Evolutionary conservation across 2,113 vertebrate species (phyloP).

Genomic region (Carettochelys insculpta): DNA sequence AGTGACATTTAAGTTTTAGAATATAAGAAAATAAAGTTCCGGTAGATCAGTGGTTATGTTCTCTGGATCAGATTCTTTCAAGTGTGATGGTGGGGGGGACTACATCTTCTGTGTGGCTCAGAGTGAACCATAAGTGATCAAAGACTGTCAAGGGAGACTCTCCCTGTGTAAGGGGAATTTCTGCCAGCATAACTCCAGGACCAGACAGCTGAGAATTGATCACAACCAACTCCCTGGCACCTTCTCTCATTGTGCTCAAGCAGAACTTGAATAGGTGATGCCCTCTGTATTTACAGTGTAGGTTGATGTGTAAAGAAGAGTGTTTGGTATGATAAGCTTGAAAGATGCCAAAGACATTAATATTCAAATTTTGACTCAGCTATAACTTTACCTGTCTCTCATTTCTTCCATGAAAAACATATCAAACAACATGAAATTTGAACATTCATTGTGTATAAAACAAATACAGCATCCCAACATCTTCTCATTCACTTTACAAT

Average conservation of each 20-base stretch:
- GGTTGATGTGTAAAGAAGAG: background rate
- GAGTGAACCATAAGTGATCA: conserved; percentile 46
- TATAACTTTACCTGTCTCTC: background rate
- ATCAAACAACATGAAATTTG: background rate
- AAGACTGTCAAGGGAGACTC: conserved; percentile 31
- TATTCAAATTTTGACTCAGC: background rate
- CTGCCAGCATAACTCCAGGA: conserved; percentile 3
- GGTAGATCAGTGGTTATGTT: conserved; percentile 18
- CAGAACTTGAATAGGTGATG: background rate
- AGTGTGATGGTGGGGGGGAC: background rate
- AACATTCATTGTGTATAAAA: background rate
- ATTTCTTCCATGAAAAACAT: fast-evolving
- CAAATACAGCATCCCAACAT: background rate
- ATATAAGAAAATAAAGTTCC: conserved; percentile 10
- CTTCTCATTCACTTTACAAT: background rate
- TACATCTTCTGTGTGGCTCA: conserved; percentile 13
- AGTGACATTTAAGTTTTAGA: conserved; percentile 38
- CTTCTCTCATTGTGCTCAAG: background rate
- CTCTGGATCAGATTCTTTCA: background rate
- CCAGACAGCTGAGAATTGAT: background rate
- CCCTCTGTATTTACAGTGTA: fast-evolving
- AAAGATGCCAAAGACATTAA: background rate
- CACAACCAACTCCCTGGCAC: conserved; percentile 14
- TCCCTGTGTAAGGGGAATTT: background rate
- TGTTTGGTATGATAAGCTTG: background rate